These are phyloP conservation scores for Cinclus mexicanus DNA, from an alignment of 2,113 vertebrate genomes.

Conservation along the genomic window DNA sequence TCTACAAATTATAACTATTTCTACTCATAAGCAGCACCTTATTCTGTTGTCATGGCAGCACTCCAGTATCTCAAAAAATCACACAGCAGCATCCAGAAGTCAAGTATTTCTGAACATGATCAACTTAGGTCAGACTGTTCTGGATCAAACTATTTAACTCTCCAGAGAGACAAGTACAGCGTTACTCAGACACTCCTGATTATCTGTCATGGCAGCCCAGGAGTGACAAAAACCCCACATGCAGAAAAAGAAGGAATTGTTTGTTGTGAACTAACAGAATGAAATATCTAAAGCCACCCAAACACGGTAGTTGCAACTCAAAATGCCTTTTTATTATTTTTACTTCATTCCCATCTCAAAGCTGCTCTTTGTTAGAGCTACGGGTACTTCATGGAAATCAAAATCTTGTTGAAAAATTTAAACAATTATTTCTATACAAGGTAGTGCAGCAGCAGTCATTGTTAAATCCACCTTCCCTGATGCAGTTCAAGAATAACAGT, in stretches of 20 bases:
- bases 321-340: background rate
- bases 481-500: background rate
- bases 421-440: background rate
- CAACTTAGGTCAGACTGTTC: background rate
- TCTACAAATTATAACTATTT: background rate
- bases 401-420: background rate
- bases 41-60: background rate
- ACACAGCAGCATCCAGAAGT: background rate
- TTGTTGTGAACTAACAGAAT: background rate
- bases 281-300: background rate
- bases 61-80: background rate
- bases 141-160: background rate
- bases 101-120: background rate
- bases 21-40: background rate
- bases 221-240: background rate
- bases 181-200: background rate
- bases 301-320: background rate
- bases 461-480: background rate
- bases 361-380: background rate
- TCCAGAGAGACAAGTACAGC: background rate
- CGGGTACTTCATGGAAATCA: background rate
- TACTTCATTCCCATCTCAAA: background rate
- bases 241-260: background rate
- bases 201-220: background rate
- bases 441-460: background rate